Evolutionary conservation across 2,113 vertebrate species (phyloP), one percentile per base, ranked within the genome.

Genomic region (Amblyopsis rosae): DNA sequence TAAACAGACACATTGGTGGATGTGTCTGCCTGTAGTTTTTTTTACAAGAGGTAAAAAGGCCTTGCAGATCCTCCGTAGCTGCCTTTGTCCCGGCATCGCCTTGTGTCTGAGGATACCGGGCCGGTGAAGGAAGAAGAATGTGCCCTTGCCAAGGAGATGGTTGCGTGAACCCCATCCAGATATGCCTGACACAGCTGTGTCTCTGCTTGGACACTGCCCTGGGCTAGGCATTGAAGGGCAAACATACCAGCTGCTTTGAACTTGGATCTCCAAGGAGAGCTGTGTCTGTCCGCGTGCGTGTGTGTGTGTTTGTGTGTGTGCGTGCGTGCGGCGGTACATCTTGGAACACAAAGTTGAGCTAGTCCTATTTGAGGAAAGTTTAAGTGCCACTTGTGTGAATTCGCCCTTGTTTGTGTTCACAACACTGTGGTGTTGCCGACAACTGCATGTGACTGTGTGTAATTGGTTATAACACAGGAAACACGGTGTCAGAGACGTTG

Each of bases 171-270:
- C 76, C 78, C 68, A 76, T 74, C 68, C 80, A 76, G 75, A 87
- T 80, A 73, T 71, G 63, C 86, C 70, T 74, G 65, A 86, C 86
- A 86, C 86, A 89, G 86, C 87, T 87, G 88, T 80, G 86, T 83
- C 69, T 73, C 69, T 83, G 75, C 64, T 74, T 78, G 82, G 62
- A 70, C 62, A 56, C 59, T 68, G 87, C 88, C 84, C 62, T 12
- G 69, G 82, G 88, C 71, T 83, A 85, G 78, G 69, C 82, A 86
- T 81, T 86, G 80, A 91, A 89, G 89, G 89, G 73, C 85, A 84
- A 84, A 84, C 80, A 83, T 77, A 84, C 85, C 88, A 91, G 85
- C 88, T 89, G 88, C 80, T 71, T 48, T 78, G 69, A 81, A 79
- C 81, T 69, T 70, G 54, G 33, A 10, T 62, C 59, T 41, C 50